These are phyloP conservation scores for Noctua pronuba DNA, from an alignment of 2,888 invertebrate species.

Conservation along the genomic window DNA sequence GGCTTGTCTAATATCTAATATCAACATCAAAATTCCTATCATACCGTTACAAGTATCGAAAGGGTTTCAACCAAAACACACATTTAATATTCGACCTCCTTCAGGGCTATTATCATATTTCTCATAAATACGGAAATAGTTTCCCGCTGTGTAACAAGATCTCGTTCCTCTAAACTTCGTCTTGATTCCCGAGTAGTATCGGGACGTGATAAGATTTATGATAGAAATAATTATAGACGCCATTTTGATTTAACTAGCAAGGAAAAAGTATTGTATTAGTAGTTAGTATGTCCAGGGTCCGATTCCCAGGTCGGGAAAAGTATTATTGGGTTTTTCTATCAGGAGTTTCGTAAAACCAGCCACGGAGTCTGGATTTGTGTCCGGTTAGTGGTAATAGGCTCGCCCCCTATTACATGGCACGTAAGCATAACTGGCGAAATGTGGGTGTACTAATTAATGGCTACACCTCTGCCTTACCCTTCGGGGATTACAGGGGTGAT, in stretches of 20 bases:
- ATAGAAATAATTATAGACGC: constrained; percentile 11
- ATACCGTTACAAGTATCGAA: constrained; percentile 9
- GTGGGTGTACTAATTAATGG: too few species aligned
- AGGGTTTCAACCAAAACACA: constrained; percentile 36
- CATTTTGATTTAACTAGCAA: not conserved
- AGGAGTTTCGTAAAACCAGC: too few species aligned
- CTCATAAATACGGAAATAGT: constrained; percentile 59
- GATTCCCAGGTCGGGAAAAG: too few species aligned
- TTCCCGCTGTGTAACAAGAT: constrained; percentile 23
- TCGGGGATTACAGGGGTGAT: too few species aligned
- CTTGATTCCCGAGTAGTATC: constrained; percentile 16
- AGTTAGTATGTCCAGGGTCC: too few species aligned
- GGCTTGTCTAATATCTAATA: not conserved
- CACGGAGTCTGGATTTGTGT: too few species aligned
- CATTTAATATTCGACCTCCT: constrained; percentile 49
- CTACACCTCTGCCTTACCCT: too few species aligned
- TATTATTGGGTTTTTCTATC: too few species aligned
- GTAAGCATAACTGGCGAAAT: too few species aligned
- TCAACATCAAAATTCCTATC: constrained; percentile 15
- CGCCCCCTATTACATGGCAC: too few species aligned
- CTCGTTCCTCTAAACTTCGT: constrained; percentile 23
- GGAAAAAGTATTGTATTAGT: not conserved
- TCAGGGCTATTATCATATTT: constrained; percentile 50
- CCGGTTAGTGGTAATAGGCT: too few species aligned
- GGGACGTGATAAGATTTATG: constrained; percentile 20